A percentile compares a stretch with the other conserved stretches of the same genome.
These are phyloP conservation scores for Hoplias malabaricus DNA, from an alignment of 2,113 vertebrate genomes.

Conservation along the genomic window DNA sequence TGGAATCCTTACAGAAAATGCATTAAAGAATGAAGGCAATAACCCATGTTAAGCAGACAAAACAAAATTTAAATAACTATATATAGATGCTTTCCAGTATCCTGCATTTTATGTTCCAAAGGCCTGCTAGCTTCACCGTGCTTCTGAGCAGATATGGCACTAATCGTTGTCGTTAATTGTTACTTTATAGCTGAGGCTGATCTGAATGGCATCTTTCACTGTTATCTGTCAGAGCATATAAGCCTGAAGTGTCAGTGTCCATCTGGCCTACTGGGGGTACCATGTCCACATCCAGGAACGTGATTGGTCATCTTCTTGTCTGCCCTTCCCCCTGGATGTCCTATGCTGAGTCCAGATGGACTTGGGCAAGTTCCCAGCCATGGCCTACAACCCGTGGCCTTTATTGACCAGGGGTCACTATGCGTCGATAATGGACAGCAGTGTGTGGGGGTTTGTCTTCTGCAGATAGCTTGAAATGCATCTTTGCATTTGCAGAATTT, in stretches of 20 bases:
- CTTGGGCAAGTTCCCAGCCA: slow-evolving; percentile 60
- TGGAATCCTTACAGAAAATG: too few relatives aligned
- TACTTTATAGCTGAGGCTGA: background rate
- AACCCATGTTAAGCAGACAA: too few relatives aligned
- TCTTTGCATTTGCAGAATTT: background rate
- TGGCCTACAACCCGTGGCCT: slow-evolving; percentile 62
- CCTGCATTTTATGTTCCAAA: slow-evolving; percentile 6
- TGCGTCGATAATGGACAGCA: slow-evolving; percentile 56
- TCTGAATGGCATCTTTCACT: slow-evolving; percentile 29
- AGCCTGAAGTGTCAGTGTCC: slow-evolving; percentile 10
- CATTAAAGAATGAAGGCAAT: too few relatives aligned
- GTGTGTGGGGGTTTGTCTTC: slow-evolving; percentile 1
- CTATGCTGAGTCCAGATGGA: slow-evolving; percentile 55
- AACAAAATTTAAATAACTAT: too few relatives aligned
- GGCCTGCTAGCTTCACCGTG: background rate
- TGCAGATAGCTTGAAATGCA: slow-evolving; percentile 10
- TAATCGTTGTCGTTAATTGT: slow-evolving; percentile 15
- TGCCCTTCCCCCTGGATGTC: slow-evolving; percentile 3
- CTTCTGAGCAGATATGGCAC: background rate
- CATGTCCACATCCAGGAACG: slow-evolving; percentile 34
- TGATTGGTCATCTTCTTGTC: slow-evolving; percentile 24
- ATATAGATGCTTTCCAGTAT: too few relatives aligned
- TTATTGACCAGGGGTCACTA: slow-evolving; percentile 63
- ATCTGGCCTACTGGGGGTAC: slow-evolving; percentile 38
- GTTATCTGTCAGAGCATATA: slow-evolving; percentile 32